Percentiles rank a stretch among this genome's conserved stretches.
Evolutionary conservation across 2,113 vertebrate genomes (phyloP).

Genomic region (Rutilus rutilus): DNA sequence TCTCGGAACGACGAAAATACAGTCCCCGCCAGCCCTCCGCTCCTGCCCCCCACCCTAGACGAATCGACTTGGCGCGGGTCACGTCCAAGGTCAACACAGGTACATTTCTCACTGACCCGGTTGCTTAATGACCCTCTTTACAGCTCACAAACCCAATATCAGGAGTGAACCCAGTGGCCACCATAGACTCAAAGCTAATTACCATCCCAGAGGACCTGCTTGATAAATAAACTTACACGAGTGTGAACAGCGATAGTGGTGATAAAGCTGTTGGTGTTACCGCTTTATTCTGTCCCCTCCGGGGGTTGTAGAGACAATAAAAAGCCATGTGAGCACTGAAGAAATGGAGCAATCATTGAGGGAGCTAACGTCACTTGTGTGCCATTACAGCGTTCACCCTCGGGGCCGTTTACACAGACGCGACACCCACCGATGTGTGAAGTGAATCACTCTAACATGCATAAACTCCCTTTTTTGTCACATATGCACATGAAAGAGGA

Average conservation of each 20-base stretch:
- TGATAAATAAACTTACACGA: constrained; percentile 28
- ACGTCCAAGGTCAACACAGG: constrained; percentile 90
- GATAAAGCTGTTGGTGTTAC: constrained; percentile 27
- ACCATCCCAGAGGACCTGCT: constrained; percentile 7
- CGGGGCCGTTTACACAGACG: constrained; percentile 33
- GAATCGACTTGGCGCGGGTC: constrained; percentile 77
- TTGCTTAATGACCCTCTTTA: constrained; percentile 18
- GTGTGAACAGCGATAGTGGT: constrained; percentile 7
- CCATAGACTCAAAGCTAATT: constrained; percentile 9
- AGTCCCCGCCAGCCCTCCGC: constrained; percentile 61
- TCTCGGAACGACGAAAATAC: constrained; percentile 79
- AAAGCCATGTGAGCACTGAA: constrained; percentile 12
- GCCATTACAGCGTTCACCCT: constrained; percentile 23
- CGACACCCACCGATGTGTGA: constrained; percentile 12
- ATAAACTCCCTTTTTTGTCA: background rate
- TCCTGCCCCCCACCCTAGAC: constrained; percentile 75
- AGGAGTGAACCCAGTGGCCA: background rate
- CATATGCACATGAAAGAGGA: background rate
- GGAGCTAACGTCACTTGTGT: constrained; percentile 52
- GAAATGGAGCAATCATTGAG: constrained; percentile 28
- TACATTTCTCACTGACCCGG: constrained; percentile 62
- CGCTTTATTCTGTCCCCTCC: constrained; percentile 20
- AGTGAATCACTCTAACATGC: constrained; percentile 11
- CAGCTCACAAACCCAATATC: background rate
- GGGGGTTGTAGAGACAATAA: constrained; percentile 8